Evolutionary conservation across 2,888 invertebrate genomes (phyloP), one percentile per base, ranked within the genome.

Genomic region (Idaea aversata): DNA sequence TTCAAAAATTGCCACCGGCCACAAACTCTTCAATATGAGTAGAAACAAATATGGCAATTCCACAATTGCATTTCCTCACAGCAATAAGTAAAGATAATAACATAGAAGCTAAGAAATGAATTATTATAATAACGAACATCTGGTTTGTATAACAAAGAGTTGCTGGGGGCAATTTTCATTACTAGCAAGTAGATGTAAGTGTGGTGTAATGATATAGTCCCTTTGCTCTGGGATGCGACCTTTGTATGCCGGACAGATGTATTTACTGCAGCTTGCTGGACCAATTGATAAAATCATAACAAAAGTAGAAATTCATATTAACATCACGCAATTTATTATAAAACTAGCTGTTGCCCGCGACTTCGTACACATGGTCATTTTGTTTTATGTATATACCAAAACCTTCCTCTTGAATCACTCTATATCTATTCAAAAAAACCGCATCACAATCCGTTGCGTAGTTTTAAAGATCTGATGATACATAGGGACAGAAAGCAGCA

Each of bases 111-210:
- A 66, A 65, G 72, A 78, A 79, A 81, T 77, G 74, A 77, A 78
- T 78, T 80, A 78, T 76, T 70, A 72, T 79, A 77, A 81, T 77
- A 70, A 78, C 77, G 69, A 70, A 71, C 62, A 65, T 69, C 71
- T 71, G 72, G 68, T 69, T 70, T n/a, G 69, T 70, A 73, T 68
- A 79, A 83, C 82, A 83, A 84, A 83, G 81, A 74, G 72, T 66
- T 15, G 77, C 84, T 74, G 36, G 67, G 65, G 76, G 84, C 76
- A 65, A 70, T 72, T 77, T 80, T 74, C 79, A 81, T 82, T 82
- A 77, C 75, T 63, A 63, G 61, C 63, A 66, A 47, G 47, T 47
- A 64, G 57, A 47, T 25, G 34, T 59, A 59, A 16, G 59, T 25
- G 47, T 6, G 62, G 64, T 68, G 71, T 77, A 80, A 79, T 81